These are phyloP conservation scores for Erebia ligea DNA, from an alignment of 2,888 invertebrate species.

Conservation along the genomic window DNA sequence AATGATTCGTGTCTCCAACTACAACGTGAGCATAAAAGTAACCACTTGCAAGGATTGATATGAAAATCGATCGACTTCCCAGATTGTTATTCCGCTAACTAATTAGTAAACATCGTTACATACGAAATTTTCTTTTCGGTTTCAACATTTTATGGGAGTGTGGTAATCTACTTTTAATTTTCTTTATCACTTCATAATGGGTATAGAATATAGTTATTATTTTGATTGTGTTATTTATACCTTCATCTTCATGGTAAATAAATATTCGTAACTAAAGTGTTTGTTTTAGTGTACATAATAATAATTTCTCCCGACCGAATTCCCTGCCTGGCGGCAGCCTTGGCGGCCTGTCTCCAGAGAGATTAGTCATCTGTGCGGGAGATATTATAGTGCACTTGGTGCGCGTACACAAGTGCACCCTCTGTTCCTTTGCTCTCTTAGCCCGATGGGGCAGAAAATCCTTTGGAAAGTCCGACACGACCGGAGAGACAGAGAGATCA, in stretches of 20 bases:
- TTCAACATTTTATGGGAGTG: slow-evolving; percentile 22
- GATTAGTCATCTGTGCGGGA: too few relatives aligned
- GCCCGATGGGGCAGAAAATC: too few relatives aligned
- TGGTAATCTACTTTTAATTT: slow-evolving; percentile 26
- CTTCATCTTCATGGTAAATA: slow-evolving; percentile 41
- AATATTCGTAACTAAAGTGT: slow-evolving; percentile 31
- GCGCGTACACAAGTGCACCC: too few relatives aligned
- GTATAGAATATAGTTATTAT: slow-evolving; percentile 31
- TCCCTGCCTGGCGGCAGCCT: too few relatives aligned
- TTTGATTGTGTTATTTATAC: slow-evolving; percentile 36
- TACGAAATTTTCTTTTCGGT: slow-evolving; percentile 1
- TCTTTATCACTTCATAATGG: slow-evolving; percentile 27
- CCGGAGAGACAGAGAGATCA: too few relatives aligned
- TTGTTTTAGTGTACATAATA: not conserved
- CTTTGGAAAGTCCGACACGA: too few relatives aligned
- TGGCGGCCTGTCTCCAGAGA: too few relatives aligned
- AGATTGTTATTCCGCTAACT: slow-evolving; percentile 2
- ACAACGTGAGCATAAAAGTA: slow-evolving; percentile 3
- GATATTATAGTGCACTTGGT: too few relatives aligned
- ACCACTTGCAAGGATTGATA: slow-evolving; percentile 24
- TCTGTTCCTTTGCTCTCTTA: too few relatives aligned
- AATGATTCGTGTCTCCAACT: slow-evolving; percentile 20
- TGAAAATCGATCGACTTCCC: slow-evolving; percentile 26
- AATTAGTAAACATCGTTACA: slow-evolving; percentile 6
- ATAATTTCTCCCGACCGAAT: too few relatives aligned